Conservation (phyloP, 1,140 invertebrate species). For the Drosophila chauvacae region DNA sequence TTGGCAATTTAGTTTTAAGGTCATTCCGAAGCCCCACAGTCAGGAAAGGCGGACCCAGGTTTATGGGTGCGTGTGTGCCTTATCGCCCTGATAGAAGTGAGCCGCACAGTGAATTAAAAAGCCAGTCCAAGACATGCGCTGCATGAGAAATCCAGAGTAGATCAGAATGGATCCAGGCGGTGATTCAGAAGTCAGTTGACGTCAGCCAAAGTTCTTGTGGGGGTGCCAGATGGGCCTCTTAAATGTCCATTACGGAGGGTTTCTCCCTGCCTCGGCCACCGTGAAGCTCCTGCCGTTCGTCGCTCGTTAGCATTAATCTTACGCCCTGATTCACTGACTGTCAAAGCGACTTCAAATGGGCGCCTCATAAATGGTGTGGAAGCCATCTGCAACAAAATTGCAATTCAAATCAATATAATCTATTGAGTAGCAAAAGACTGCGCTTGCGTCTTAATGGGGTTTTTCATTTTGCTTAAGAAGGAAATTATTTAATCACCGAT, state of each 20-base stretch:
- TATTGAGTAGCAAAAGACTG: conserved; percentile 2
- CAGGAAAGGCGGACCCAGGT: conserved; percentile 50
- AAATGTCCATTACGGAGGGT: conserved; percentile 63
- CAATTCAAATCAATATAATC: conserved; percentile 13
- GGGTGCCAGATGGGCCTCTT: conserved; percentile 58
- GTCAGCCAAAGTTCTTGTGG: conserved; percentile 34
- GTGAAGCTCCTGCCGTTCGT: conserved; percentile 11
- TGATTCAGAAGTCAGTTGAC: conserved; percentile 42
- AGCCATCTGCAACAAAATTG: conserved; percentile 11
- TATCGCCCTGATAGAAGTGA: conserved; percentile 65
- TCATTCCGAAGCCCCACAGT: conserved; percentile 46
- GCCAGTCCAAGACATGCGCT: conserved; percentile 47
- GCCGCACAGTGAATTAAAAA: conserved; percentile 65
- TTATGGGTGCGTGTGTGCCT: conserved; percentile 80
- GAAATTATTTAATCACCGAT: background rate
- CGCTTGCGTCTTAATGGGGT: background rate
- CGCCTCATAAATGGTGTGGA: conserved; percentile 18
- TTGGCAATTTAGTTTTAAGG: conserved; percentile 71
- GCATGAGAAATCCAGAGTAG: conserved; percentile 60
- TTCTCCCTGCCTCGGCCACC: conserved; percentile 47
- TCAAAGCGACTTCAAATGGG: conserved; percentile 26
- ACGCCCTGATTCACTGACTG: background rate
- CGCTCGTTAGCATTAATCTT: conserved; percentile 55
- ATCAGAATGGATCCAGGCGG: conserved; percentile 10
- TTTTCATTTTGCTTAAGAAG: conserved; percentile 6